Evolutionary conservation across 2,888 invertebrate species (phyloP), one percentile per base, ranked within the genome.

Genomic region (Sminthurinus aureus): DNA sequence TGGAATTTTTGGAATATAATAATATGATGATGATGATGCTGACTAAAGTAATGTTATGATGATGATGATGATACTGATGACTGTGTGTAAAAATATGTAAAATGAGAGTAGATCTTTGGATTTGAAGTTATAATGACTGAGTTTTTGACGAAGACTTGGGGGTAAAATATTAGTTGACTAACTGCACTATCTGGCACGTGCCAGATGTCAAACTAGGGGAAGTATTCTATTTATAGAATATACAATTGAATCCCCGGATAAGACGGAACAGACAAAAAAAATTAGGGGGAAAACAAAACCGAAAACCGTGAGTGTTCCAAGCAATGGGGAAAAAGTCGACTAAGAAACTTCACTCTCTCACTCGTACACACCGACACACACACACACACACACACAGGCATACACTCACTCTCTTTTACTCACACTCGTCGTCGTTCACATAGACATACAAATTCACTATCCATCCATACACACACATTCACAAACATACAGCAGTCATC

Each of bases 131-230:
- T 58, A 71, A 71, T 71, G 71, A 71, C 71, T 71, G 71, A 71
- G 71, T 11, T 71, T 71, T 26, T 38, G 38, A 58, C 13, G 18
- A 58, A 58, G 58, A 6, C 58, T 58, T 71, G 71, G 71, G 71
- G 71, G 71, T 71, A 71, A 71, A 71, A 71, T 71, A 71, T 71
- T 20, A 11, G 71, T 20, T 71, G 71, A 71, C 18, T 71, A 71
- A 71, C 71, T 18, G 22, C 20, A 71, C 71, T 52, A 71, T 38
- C 71, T 20, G 83, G 83, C 83, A 83, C 83, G 83, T 83, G 83
- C 83, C 83, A 83, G 83, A 83, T 83, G 83, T 83, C 83, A 83
- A 83, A 83, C 71, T 83, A 79, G 79, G 79, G 79, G 79, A 83
- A 79, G 79, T 83, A 51, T 26, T 83, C 83, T 83, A 83, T 83